Evolutionary conservation across 2,888 invertebrate species (phyloP).

Genomic region (Acronicta leporina): DNA sequence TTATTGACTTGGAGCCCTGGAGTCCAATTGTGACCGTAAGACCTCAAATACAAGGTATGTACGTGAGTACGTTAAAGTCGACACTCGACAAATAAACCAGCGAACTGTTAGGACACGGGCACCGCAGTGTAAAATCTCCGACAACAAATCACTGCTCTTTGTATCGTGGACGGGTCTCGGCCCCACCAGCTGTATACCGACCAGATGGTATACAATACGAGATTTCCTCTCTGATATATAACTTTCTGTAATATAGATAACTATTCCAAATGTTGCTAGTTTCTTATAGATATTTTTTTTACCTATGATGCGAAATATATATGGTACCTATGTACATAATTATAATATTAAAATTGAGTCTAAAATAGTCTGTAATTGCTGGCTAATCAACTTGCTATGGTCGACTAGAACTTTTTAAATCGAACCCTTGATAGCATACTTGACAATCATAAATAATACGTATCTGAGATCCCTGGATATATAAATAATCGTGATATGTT

Average conservation of each 20-base stretch:
- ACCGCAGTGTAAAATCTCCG: constrained; percentile 62
- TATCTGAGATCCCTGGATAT: too few relatives aligned
- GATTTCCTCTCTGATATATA: constrained; percentile 25
- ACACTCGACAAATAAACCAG: constrained; percentile 56
- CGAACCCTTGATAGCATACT: neutral
- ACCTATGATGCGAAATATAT: neutral
- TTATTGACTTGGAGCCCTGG: too few relatives aligned
- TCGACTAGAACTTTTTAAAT: neutral
- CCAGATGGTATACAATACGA: constrained; percentile 24
- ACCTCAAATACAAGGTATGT: constrained; percentile 26
- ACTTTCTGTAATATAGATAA: constrained; percentile 22
- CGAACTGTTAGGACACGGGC: constrained; percentile 65
- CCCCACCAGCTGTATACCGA: constrained; percentile 45
- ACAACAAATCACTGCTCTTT: constrained; percentile 68
- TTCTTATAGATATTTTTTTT: neutral
- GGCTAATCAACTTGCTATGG: too few relatives aligned
- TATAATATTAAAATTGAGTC: too few relatives aligned
- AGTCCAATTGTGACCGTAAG: constrained; percentile 50
- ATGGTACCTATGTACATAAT: too few relatives aligned
- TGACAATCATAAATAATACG: constrained; percentile 1
- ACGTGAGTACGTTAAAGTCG: constrained; percentile 45
- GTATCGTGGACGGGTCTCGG: constrained; percentile 55
- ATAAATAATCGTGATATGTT: too few relatives aligned
- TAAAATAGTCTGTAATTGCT: too few relatives aligned
- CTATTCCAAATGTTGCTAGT: constrained; percentile 2